These are phyloP conservation scores for Diorhabda elongata DNA, from an alignment of 1,140 invertebrate species.

Conservation along the genomic window DNA sequence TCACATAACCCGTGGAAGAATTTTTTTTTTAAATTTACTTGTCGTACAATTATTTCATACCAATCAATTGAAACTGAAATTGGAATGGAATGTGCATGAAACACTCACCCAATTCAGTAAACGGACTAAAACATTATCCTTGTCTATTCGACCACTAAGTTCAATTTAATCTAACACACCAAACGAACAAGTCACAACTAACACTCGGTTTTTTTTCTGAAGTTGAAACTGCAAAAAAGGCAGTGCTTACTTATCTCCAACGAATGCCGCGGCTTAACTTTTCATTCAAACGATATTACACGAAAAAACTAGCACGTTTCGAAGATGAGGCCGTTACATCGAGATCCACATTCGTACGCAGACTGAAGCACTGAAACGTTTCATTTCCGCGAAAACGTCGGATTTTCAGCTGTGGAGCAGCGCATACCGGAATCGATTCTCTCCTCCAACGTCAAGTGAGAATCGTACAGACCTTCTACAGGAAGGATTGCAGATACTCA, in stretches of 20 bases:
- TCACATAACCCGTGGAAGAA: no score
- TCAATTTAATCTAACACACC: background rate
- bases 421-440: constrained; percentile 1
- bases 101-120: no score
- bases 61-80: no score
- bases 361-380: background rate
- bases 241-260: background rate
- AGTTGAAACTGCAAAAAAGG: background rate
- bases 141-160: background rate
- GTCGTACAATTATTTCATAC: no score
- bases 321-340: background rate
- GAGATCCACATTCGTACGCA: background rate
- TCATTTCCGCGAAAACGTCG: background rate
- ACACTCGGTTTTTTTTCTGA: background rate
- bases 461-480: background rate
- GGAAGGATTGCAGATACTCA: background rate
- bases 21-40: no score
- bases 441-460: background rate
- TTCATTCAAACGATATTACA: background rate
- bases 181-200: background rate
- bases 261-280: background rate
- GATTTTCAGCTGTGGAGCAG: background rate
- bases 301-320: background rate
- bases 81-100: no score
- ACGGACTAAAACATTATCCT: no score